Conservation (phyloP, 2,113 vertebrate genomes). For the Siniperca knerii region DNA sequence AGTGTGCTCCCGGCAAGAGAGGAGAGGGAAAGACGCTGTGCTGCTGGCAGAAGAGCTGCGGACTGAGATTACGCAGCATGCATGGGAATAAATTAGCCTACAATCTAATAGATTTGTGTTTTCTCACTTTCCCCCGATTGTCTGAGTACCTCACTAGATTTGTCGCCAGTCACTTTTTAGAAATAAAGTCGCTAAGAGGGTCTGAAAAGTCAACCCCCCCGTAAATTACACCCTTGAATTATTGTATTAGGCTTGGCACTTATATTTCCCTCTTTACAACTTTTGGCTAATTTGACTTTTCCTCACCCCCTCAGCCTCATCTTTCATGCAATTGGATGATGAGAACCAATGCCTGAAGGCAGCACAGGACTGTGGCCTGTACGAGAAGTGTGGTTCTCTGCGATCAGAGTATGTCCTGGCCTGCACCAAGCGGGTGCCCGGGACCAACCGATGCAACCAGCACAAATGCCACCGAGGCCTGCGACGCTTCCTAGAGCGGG, state of each 20-base stretch:
- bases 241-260: neutral
- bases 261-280: neutral
- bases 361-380: constrained; percentile 90
- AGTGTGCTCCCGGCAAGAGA: no score
- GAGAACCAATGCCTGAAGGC: constrained; percentile 94
- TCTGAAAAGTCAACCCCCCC: no score
- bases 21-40: no score
- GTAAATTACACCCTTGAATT: no score
- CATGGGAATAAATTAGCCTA: no score
- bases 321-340: constrained; percentile 76
- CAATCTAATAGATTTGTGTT: no score
- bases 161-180: no score
- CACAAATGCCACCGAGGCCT: constrained; percentile 89
- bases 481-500: constrained; percentile 91
- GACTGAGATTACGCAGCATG: no score
- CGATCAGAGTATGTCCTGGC: constrained; percentile 91
- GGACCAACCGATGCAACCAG: constrained; percentile 86
- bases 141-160: no score
- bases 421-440: constrained; percentile 85
- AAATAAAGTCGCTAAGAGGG: no score
- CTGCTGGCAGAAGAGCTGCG: no score
- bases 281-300: neutral
- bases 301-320: constrained; percentile 58
- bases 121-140: no score
- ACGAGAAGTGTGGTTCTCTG: constrained; percentile 90